A percentile compares a stretch with the other conserved stretches of the same genome.
Evolutionary conservation across 2,797 vertebrate genomes (phyloP).

Genomic region (Sciurus carolinensis): DNA sequence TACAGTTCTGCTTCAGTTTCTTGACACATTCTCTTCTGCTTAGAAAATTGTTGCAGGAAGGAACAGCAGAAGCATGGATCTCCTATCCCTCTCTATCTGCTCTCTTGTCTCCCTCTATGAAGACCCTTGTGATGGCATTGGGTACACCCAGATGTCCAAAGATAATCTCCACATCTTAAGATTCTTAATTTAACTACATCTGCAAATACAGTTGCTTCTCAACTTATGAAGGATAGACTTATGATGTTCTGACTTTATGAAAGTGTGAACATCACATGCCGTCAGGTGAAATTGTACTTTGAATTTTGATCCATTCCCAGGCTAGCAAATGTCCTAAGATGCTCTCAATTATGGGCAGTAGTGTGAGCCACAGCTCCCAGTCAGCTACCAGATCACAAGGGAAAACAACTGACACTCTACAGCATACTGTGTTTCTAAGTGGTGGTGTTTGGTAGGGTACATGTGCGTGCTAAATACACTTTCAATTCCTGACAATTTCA

Average conservation of each 20-base stretch:
- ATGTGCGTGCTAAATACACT: neutral
- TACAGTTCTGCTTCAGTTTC: neutral
- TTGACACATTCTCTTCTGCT: neutral
- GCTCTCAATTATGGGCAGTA: too few species aligned
- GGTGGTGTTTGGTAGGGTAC: neutral
- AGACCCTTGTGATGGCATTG: neutral
- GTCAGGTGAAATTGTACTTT: neutral
- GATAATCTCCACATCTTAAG: constrained; percentile 4
- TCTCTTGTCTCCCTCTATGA: neutral
- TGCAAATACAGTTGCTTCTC: neutral
- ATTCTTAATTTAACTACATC: neutral
- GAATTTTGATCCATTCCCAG: neutral
- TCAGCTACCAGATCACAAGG: neutral
- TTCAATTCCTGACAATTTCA: constrained; percentile 1
- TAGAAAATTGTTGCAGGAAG: neutral
- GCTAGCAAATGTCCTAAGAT: neutral
- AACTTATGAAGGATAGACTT: neutral
- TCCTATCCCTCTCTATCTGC: neutral
- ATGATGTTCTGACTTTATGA: neutral
- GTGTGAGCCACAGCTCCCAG: neutral
- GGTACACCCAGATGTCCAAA: neutral
- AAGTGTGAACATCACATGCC: neutral
- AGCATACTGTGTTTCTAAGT: neutral
- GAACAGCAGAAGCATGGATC: neutral
- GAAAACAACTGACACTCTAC: neutral